Evolutionary conservation across 2,113 vertebrate species (phyloP).

Genomic region (Ceyx margarethae): DNA sequence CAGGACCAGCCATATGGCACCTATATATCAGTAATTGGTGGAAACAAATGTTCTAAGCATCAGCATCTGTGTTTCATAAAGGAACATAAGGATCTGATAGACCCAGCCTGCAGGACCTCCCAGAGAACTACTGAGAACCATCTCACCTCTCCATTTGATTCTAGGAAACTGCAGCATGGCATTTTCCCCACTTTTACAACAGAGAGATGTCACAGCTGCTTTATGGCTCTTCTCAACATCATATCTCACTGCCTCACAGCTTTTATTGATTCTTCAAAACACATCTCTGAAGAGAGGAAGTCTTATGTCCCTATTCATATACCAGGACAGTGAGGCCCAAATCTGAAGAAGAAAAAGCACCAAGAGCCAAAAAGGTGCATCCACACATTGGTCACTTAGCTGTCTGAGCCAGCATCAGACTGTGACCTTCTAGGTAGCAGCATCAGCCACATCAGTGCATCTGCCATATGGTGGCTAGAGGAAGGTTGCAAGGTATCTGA

Average conservation of each 20-base stretch:
- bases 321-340: neutral
- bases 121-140: neutral
- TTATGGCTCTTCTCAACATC: neutral
- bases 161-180: neutral
- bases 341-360: neutral
- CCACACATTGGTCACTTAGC: neutral
- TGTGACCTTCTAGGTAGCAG: neutral
- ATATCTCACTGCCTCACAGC: neutral
- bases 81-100: neutral
- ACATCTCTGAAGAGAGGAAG: neutral
- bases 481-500: neutral
- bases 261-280: neutral
- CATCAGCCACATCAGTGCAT: neutral
- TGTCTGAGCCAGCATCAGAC: neutral
- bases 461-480: neutral
- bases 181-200: neutral
- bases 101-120: neutral
- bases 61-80: conserved; percentile 32
- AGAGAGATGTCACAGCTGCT: neutral
- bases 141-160: neutral
- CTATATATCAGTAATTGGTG: neutral
- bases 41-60: neutral
- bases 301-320: neutral
- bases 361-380: neutral
- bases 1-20: neutral